Evolutionary conservation across 2,113 vertebrate species (phyloP), one percentile per base, ranked within the genome.

Genomic region (Porphyrio hochstetteri): DNA sequence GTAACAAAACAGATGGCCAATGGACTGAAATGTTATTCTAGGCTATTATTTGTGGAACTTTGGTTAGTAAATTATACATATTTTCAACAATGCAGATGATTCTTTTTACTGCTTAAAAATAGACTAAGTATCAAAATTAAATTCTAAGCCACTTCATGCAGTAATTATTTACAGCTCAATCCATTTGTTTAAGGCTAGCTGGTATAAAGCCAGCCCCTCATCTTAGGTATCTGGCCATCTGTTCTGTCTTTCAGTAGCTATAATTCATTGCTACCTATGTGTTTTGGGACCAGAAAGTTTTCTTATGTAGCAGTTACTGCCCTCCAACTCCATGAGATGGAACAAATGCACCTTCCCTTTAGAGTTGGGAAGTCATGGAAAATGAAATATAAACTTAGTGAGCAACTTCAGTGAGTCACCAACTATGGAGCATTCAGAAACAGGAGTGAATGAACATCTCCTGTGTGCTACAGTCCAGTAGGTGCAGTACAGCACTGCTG

Each of bases 131-230:
- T 95, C 95, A 95, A 77, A 96, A 96, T 95, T 89, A 88, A 94
- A 94, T 91, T 64, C 3, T 42, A 46, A 90, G 38, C 53, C 72
- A 75, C 91, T 96, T 90, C 6, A 60, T 46, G 44, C 71, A 94
- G 93, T 93, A 96, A 96, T 97, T 96, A 96, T 96, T 91, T 96
- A 93, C 90, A 91, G 86, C 85, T 77, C 75, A 87, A 75, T 83
- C 90, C 94, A 82, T 96, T 96, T 94, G 77, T 78, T 85, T 90
- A 38, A 44, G 89, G 35, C 70, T 82, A 63, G 72, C 79, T 89
- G 82, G 61, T 68, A 31, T 24, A 20, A 77, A 92, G 93, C 82
- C 95, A 94, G 65, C 48, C 46, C 76, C 85, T 88, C 70, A 50
- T 90, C 91, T 82, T 7, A 69, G 75, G 82, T 20, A 23, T 56